These are phyloP conservation scores for Drosophila kepulauana DNA, from an alignment of 1,140 invertebrate species.

Conservation along the genomic window DNA sequence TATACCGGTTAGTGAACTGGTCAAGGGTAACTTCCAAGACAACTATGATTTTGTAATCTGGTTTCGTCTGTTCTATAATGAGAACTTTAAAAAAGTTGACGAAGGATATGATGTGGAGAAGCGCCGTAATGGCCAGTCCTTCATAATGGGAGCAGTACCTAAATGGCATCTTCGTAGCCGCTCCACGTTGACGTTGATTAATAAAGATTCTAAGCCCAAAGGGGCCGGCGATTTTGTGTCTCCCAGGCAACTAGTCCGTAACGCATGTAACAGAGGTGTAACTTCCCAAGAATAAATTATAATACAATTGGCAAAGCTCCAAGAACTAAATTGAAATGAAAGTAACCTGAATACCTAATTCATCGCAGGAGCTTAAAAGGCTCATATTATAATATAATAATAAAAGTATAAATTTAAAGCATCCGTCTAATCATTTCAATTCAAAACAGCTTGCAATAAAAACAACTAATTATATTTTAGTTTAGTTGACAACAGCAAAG, in stretches of 20 bases:
- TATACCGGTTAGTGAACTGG: constrained; percentile 92
- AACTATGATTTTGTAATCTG: constrained; percentile 99
- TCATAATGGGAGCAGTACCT: neutral
- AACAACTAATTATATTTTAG: constrained; percentile 70
- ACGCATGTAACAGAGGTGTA: too few relatives aligned
- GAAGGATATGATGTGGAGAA: constrained; percentile 84
- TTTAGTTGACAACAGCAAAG: constrained; percentile 55
- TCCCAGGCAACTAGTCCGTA: too few relatives aligned
- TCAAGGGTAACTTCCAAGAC: constrained; percentile 97
- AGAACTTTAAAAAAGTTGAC: constrained; percentile 85
- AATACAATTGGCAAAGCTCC: too few relatives aligned
- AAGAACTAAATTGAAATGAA: too few relatives aligned
- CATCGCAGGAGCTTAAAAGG: too few relatives aligned
- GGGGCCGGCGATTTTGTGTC: neutral
- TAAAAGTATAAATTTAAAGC: too few relatives aligned
- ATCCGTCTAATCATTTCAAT: too few relatives aligned
- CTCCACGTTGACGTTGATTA: neutral
- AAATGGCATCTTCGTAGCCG: neutral
- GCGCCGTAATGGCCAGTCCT: constrained; percentile 1
- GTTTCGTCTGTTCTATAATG: constrained; percentile 99
- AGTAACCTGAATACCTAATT: too few relatives aligned
- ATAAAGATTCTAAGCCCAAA: neutral
- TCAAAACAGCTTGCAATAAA: constrained; percentile 45
- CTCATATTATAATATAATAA: too few relatives aligned
- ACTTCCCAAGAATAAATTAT: too few relatives aligned